phyloP scores from a whole-genome alignment of 1,140 invertebrate species.

The Mamestra configurata region DNA sequence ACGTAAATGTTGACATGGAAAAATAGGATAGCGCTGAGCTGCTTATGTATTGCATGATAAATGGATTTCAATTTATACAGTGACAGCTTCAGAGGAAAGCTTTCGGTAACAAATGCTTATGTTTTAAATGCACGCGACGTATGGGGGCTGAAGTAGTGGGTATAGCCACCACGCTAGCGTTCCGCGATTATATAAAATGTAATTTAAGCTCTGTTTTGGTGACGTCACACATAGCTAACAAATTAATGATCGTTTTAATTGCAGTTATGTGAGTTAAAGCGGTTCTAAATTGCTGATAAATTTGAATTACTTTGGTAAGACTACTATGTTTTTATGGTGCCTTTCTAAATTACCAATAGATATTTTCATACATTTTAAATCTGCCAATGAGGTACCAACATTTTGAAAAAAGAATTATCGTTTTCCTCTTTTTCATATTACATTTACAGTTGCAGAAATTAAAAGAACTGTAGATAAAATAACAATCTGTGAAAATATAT shows the following conservation, averaged over 20 bases:
- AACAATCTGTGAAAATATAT: no score
- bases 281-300: neutral
- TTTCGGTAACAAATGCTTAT: conserved; percentile 83
- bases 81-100: conserved; percentile 80
- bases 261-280: conserved; percentile 7
- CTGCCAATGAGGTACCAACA: no score
- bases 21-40: conserved; percentile 71
- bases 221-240: conserved; percentile 15
- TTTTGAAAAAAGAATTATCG: no score
- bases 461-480: no score
- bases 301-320: neutral
- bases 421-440: no score
- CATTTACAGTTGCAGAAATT: no score
- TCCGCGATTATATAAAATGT: conserved; percentile 8
- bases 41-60: conserved; percentile 78
- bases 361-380: no score
- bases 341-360: no score
- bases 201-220: neutral
- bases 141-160: conserved; percentile 46
- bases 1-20: conserved; percentile 57
- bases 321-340: neutral
- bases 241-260: conserved; percentile 28
- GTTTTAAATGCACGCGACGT: conserved; percentile 79
- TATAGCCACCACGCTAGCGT: neutral
- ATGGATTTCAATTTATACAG: conserved; percentile 83